Base-by-base conservation (phyloP, 2,797 vertebrate species). In the Crenichthys baileyi region DNA sequence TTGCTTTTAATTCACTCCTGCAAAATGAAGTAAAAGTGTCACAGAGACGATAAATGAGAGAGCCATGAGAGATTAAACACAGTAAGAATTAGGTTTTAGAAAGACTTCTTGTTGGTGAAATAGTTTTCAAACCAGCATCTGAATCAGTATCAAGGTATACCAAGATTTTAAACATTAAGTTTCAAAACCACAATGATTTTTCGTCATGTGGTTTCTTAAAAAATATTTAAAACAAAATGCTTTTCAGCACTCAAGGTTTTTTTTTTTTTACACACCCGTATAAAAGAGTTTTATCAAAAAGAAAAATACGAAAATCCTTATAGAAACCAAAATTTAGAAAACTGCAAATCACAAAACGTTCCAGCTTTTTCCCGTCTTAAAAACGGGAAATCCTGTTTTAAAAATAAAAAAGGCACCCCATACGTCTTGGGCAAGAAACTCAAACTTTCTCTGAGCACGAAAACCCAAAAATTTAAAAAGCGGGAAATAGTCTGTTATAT, bases 11-110 rank as follows among this genome's bases (percentile, higher is more conserved):
- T n/a, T 58, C 1, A 39, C 22, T 31, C 9, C 1, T 60, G 50
- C n/a, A 72, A 12, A 7, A 72, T 53, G 11, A 67, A 70, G 26
- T 74, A 41, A 50, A 89, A 51, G 13, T n/a, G 68, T 44, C 3
- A 31, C 1, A 31, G 60, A 44, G 29, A 36, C 31, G 22, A 71
- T 12, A 71, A 73, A 48, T 53, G 12, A 61, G 26, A 55, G 15
- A 58, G 18, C 29, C 26, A 18, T n/a, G 24, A 29, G n/a, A 61
- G 58, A 39, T 55, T 50, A n/a, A 53, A 53, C 70, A 29, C 53
- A 77, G 26, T 11, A 31, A 70, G 12, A 51, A 12, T 7, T 70
- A 70, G 11, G 18, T 41, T 41, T 63, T 72, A 48, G 15, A 41
- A 24, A 29, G 7, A 9, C 58, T 68, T 72, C 1, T 29, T 51